These are phyloP conservation scores for Gorsachius magnificus DNA, from an alignment of 2,797 vertebrate species.

Conservation along the genomic window DNA sequence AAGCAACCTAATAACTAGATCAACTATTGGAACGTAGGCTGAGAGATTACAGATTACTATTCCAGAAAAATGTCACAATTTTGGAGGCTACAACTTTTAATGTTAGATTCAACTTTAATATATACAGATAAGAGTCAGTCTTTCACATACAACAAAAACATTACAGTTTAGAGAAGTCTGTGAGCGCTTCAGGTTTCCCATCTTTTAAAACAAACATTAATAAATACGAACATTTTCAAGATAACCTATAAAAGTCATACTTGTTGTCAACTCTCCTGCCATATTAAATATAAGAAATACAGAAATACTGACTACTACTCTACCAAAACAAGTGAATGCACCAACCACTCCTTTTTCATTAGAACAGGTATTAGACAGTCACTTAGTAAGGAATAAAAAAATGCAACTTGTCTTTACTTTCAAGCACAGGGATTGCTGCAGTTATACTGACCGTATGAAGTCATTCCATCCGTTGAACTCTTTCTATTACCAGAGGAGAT, in stretches of 20 bases:
- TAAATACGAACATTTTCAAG: background rate
- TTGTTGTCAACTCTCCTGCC: background rate
- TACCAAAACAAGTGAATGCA: background rate
- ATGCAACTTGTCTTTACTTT: background rate
- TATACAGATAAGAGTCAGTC: background rate
- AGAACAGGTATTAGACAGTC: background rate
- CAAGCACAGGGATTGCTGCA: background rate
- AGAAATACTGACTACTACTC: background rate
- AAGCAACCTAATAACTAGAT: background rate
- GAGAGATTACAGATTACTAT: background rate
- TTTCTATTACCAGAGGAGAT: slow-evolving; percentile 72
- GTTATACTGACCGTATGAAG: slow-evolving; percentile 81
- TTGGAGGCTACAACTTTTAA: background rate
- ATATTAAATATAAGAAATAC: background rate
- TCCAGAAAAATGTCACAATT: background rate
- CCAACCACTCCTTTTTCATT: background rate
- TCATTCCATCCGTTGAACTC: slow-evolving; percentile 75
- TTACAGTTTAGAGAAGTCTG: background rate
- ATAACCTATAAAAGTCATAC: background rate
- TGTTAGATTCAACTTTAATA: background rate
- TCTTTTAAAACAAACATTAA: background rate
- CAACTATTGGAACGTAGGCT: background rate
- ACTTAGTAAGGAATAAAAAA: background rate
- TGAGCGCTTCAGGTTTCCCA: background rate
- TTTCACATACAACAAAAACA: background rate